Conservation (phyloP, 23 tunicate species). For the Diplosoma virens region DNA sequence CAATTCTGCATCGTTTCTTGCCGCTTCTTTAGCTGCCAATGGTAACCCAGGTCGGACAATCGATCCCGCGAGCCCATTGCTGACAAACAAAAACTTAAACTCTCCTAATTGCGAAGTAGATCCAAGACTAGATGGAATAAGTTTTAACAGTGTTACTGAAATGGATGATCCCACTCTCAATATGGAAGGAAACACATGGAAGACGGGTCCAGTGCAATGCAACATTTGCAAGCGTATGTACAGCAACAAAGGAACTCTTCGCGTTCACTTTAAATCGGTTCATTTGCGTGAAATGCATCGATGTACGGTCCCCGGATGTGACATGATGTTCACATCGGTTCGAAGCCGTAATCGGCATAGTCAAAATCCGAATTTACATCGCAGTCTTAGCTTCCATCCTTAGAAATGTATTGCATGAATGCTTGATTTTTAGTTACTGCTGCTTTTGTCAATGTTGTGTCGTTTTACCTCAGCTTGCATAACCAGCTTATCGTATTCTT, state of each 20-base stretch:
- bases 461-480: no score
- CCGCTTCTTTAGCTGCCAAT: conserved; percentile 44
- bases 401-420: no score
- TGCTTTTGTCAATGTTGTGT: no score
- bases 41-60: background rate
- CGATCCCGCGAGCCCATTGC: background rate
- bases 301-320: conserved; percentile 95
- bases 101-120: conserved; percentile 6
- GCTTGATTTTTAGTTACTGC: no score
- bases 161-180: conserved; percentile 85
- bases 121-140: conserved; percentile 5
- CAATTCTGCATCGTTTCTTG: conserved; percentile 34
- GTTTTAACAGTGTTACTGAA: conserved; percentile 63
- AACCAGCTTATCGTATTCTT: no score
- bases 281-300: conserved; percentile 90
- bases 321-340: conserved; percentile 91
- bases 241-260: conserved; percentile 94
- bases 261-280: conserved; percentile 93
- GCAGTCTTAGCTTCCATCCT: conserved; percentile 49
- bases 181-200: conserved; percentile 96
- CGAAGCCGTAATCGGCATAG: conserved; percentile 90
- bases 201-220: conserved; percentile 91
- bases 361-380: conserved; percentile 90
- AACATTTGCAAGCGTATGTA: conserved; percentile 80
- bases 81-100: background rate